Conservation (phyloP, 2,888 invertebrate genomes). For the Lasioglossum malachurum region DNA sequence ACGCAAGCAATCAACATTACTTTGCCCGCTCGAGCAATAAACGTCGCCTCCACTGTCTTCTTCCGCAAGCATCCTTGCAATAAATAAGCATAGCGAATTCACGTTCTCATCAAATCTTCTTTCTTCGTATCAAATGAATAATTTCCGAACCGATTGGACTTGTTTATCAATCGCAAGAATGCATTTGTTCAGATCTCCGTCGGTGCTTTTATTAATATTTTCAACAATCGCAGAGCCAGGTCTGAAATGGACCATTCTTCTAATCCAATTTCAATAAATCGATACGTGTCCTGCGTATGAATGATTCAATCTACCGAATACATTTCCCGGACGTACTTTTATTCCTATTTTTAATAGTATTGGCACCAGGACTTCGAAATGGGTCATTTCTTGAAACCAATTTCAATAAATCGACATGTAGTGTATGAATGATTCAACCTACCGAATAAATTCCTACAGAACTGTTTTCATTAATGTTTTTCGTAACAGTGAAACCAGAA, state of each 20-base stretch:
- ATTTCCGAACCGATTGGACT: too few relatives aligned
- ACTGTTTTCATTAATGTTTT: not conserved
- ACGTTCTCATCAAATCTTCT: not conserved
- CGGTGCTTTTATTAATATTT: not conserved
- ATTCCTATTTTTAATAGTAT: not conserved
- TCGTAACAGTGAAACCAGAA: not conserved
- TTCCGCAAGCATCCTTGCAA: not conserved
- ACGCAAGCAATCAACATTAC: not conserved
- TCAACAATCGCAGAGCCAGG: not conserved
- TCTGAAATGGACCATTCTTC: not conserved
- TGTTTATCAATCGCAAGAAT: too few relatives aligned
- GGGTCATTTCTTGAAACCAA: not conserved
- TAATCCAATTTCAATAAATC: not conserved
- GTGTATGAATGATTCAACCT: not conserved
- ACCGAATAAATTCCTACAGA: not conserved
- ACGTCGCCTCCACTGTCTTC: not conserved
- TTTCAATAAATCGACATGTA: not conserved
- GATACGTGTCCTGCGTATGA: not conserved
- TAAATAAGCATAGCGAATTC: not conserved
- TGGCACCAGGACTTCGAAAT: not conserved
- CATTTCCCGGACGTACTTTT: not conserved
- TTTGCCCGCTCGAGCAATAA: not conserved
- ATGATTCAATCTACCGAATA: not conserved
- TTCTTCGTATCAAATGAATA: too few relatives aligned
- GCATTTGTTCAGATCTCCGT: too few relatives aligned